A percentile compares a stretch with the other conserved stretches of the same genome.
These are phyloP conservation scores for Cryptocephalus moraei DNA, from an alignment of 2,888 invertebrate genomes.

Conservation along the genomic window DNA sequence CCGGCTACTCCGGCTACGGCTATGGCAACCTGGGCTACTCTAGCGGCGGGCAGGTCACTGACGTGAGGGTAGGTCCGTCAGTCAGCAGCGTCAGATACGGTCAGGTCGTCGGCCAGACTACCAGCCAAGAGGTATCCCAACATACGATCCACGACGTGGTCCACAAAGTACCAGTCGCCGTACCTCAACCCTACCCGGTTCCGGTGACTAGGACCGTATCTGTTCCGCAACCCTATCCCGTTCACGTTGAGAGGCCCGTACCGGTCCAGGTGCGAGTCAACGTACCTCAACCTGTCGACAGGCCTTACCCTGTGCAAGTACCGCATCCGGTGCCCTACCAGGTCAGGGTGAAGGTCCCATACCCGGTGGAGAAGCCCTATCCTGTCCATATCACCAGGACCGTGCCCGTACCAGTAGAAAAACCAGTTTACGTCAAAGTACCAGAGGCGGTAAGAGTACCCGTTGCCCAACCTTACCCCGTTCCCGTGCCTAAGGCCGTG, in stretches of 20 bases:
- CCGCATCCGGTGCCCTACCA: slow-evolving; percentile 23
- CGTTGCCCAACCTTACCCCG: slow-evolving; percentile 22
- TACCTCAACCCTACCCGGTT: slow-evolving; percentile 31
- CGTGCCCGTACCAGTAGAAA: slow-evolving; percentile 21
- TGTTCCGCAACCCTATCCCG: slow-evolving; percentile 29
- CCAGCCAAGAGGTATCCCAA: slow-evolving; percentile 8
- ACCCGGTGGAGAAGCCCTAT: slow-evolving; percentile 27
- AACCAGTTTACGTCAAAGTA: slow-evolving; percentile 21
- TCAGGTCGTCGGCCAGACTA: slow-evolving; percentile 8
- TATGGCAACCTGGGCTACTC: not conserved
- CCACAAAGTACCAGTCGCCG: slow-evolving; percentile 24
- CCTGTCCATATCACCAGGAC: slow-evolving; percentile 21
- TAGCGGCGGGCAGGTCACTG: not conserved
- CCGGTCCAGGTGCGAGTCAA: slow-evolving; percentile 20
- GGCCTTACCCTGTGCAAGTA: slow-evolving; percentile 27
- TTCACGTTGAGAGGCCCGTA: slow-evolving; percentile 21
- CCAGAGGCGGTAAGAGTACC: slow-evolving; percentile 21
- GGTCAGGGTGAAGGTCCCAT: slow-evolving; percentile 16
- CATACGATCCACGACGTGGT: slow-evolving; percentile 22
- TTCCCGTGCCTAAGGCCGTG: slow-evolving; percentile 15
- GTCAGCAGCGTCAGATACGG: slow-evolving; percentile 20
- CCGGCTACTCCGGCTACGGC: slow-evolving; percentile 4
- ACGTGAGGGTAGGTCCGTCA: slow-evolving; percentile 7
- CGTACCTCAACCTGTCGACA: slow-evolving; percentile 24
- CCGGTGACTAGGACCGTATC: slow-evolving; percentile 23